Base-by-base conservation (phyloP, 1,140 invertebrate genomes). In the Drosophila lini region DNA sequence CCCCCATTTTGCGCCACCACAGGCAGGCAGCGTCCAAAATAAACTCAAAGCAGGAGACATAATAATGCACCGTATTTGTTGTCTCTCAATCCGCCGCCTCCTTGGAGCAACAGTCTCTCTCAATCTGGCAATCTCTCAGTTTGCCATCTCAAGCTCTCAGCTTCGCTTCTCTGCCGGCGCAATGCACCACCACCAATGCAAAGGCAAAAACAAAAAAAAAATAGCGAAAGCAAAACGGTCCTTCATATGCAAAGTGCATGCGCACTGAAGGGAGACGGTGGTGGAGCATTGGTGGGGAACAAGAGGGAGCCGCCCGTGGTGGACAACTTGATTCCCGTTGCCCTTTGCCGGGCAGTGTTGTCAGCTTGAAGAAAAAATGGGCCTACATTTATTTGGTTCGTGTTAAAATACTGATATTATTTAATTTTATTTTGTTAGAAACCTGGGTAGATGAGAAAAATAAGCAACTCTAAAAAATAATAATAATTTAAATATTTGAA, bases 1-100 rank as follows among this genome's bases (percentile, higher is more conserved):
- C 28, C 5, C 47, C 31, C 3, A 22, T n/a, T 41, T 32, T 38
- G 13, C 61, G 61, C 36, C 31, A 22, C 25, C 36, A 50, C 42
- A 34, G 25, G 65, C 52, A 71, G 25, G 52, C 65, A 71, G 67
- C 69, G 67, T 55, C 69, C 69, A 73, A 86, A 86, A 86, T 83
- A 80, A 86, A 83, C 76, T 69, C 76, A 80, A 80, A 77, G 79
- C 82, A 76, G 83, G 79, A 88, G 83, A 73, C 75, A 88, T 63
- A 44, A 44, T 62, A 44, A 44, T 62, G 58, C 22, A 77, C 69
- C 56, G 48, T 57, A 25, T 31, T 41, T 64, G 45, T 42, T 36
- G 47, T 42, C 48, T 22, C 32, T 36, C 32, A 36, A 22, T 19
- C 28, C 61, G 16, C 50, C 36, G 38, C 58, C 58, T 69, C 40